These are phyloP conservation scores for Drosophila ezoana DNA, from an alignment of 2,888 invertebrate genomes.

Conservation along the genomic window DNA sequence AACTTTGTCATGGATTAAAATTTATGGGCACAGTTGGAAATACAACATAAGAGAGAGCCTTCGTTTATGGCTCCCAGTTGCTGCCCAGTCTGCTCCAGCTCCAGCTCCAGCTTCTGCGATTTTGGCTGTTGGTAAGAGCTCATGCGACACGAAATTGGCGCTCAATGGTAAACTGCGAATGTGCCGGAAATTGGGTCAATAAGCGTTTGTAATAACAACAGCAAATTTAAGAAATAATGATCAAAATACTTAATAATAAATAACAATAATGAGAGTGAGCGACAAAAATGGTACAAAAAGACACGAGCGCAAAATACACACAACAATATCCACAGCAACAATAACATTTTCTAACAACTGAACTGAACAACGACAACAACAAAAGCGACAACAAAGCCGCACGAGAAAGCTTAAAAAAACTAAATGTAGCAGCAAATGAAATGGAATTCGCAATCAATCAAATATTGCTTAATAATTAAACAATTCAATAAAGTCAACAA, in stretches of 20 bases:
- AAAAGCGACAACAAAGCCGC: conserved; percentile 25
- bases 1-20: conserved; percentile 70
- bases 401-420: conserved; percentile 68
- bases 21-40: conserved; percentile 61
- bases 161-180: conserved; percentile 53
- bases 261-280: conserved; percentile 69
- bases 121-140: conserved; percentile 6
- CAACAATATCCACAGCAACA: conserved; percentile 29
- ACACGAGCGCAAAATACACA: conserved; percentile 26
- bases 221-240: conserved; percentile 56
- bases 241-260: conserved; percentile 63
- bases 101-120: neutral
- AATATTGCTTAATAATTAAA: conserved; percentile 78
- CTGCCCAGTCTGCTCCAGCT: neutral
- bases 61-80: conserved; percentile 38
- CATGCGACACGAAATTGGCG: conserved; percentile 27
- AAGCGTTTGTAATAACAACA: conserved; percentile 64
- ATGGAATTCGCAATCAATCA: conserved; percentile 77
- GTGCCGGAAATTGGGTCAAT: conserved; percentile 68
- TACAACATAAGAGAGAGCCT: conserved; percentile 26
- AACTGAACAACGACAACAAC: conserved; percentile 31
- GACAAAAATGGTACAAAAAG: conserved; percentile 62
- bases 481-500: conserved; percentile 78
- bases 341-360: conserved; percentile 53
- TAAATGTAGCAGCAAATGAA: conserved; percentile 67